Base-by-base conservation (phyloP, 1,140 invertebrate genomes). In the Cherax quadricarinatus region DNA sequence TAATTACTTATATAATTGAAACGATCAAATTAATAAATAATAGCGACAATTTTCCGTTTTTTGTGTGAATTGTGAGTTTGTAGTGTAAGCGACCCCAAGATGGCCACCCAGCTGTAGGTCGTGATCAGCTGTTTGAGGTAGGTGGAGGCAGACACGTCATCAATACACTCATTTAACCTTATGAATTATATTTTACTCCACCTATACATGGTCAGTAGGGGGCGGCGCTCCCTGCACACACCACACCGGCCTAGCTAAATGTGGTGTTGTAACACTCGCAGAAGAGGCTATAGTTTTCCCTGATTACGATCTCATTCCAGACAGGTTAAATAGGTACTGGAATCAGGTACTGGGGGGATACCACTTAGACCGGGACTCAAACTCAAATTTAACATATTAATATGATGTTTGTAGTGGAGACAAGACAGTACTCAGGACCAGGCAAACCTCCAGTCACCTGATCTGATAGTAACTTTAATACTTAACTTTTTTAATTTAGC, bases 91-190 rank as follows among this genome's bases (percentile, higher is more conserved):
- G 81, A 24, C 51, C 24, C 9, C 51, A 83, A 83, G 81, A 83
- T 83, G 81, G 81, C 81, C 18, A 51, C 81, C 51, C 49, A 14
- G 49, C 81, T 60, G 81, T 57, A 83, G 51, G 51, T n/a, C 5
- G 81, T 60, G 24, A 83, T 83, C 81, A 83, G 81, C 81, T 83
- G 81, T 83, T 83, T 60, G 51, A 83, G 81, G 81, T 83, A 83
- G 81, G 81, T 51, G 81, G 24, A 24, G 51, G 24, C n/a, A 53
- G 81, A 83, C 81, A 83, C 81, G 81, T 83, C 81, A 83, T 48
- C 81, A 83, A 21, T 51, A 75, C 30, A 41, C 30, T 9, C 30
- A 30, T 75, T 30, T 75, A 21, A 24, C n/a, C 30, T 9, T 75
- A 6, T 30, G 3, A 30, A 30, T 75, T 16, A 75, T 75, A 75